Conservation (phyloP, 2,797 vertebrate species). For the Lemur catta region DNA sequence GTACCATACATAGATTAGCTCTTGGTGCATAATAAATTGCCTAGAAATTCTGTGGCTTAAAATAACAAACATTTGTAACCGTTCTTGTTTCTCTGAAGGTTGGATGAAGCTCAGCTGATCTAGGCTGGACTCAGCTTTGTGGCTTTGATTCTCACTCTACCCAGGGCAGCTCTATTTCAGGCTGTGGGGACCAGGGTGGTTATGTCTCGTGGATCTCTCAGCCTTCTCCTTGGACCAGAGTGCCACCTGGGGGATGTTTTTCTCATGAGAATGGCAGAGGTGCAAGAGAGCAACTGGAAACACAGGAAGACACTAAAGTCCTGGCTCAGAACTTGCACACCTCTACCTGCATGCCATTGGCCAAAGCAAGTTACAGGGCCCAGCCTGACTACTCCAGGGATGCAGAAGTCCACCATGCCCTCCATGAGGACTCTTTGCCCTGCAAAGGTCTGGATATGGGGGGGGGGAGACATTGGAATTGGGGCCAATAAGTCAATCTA, state of each 20-base stretch:
- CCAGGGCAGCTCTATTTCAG: neutral
- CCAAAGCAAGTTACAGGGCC: neutral
- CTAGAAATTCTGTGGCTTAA: constrained; percentile 20
- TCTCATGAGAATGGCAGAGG: neutral
- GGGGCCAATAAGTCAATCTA: neutral
- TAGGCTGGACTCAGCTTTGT: neutral
- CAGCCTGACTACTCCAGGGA: neutral
- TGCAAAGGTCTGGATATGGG: neutral
- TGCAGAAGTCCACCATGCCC: neutral
- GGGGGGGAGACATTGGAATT: neutral
- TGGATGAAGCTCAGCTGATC: neutral
- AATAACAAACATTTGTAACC: constrained; percentile 16
- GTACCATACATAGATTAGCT: constrained; percentile 7
- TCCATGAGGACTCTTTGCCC: neutral
- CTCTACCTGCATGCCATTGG: neutral
- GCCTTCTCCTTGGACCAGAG: neutral
- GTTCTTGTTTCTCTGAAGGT: neutral
- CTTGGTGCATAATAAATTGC: neutral
- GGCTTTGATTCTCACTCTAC: neutral
- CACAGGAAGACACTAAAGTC: no score
- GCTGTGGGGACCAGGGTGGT: neutral
- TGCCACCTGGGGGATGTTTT: neutral
- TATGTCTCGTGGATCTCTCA: neutral
- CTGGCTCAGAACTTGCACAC: neutral
- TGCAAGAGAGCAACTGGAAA: neutral